These are phyloP conservation scores for Marisa cornuarietis DNA, from an alignment of 1,140 invertebrate genomes.

Conservation along the genomic window DNA sequence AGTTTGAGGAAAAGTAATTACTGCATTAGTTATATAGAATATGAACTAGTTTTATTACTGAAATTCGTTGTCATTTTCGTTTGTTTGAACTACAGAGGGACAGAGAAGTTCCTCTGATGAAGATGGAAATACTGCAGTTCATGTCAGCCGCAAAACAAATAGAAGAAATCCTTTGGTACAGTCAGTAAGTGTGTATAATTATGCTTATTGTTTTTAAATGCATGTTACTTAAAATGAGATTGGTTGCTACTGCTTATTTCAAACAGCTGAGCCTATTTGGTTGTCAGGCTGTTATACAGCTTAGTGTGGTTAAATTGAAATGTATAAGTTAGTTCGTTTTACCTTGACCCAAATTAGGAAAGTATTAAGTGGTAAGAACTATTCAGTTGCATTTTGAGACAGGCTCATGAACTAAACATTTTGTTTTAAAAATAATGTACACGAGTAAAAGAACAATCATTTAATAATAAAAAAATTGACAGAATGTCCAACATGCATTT, in stretches of 20 bases:
- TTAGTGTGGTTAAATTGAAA: neutral
- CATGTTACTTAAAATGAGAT: neutral
- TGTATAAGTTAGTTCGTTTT: too few relatives aligned
- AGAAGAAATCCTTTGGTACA: constrained; percentile 55
- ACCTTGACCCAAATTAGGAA: too few relatives aligned
- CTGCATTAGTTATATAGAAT: too few relatives aligned
- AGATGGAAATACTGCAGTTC: constrained; percentile 65
- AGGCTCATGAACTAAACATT: too few relatives aligned
- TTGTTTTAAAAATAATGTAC: too few relatives aligned
- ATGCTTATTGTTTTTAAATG: neutral
- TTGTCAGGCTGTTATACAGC: neutral
- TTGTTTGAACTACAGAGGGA: constrained; percentile 10
- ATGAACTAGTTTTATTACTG: too few relatives aligned
- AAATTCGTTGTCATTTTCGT: neutral
- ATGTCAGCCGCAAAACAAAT: constrained; percentile 52
- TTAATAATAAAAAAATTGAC: too few relatives aligned
- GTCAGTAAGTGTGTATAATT: neutral
- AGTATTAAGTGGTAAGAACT: too few relatives aligned
- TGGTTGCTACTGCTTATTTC: neutral
- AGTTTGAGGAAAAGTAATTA: too few relatives aligned
- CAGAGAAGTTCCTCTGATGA: constrained; percentile 39
- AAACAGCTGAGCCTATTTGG: neutral
- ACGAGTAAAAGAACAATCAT: too few relatives aligned
- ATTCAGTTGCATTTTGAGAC: too few relatives aligned
- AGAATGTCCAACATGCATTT: too few relatives aligned